Conservation (phyloP, 2,113 vertebrate species). For the Notechis scutatus region DNA sequence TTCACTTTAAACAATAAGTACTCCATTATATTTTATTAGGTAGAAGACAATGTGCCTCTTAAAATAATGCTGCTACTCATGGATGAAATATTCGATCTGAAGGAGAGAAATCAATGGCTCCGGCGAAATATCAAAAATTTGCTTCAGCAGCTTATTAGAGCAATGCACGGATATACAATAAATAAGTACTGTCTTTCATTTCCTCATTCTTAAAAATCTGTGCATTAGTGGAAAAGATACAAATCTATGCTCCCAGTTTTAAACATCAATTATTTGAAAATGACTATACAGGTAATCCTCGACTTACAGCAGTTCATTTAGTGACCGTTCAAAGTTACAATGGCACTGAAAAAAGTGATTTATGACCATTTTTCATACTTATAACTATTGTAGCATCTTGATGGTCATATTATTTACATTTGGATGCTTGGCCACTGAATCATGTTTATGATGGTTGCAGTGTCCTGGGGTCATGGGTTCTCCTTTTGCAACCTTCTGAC, state of each 20-base stretch:
- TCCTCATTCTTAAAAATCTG: neutral
- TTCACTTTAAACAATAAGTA: neutral
- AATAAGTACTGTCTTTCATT: conserved; percentile 79
- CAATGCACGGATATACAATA: conserved; percentile 96
- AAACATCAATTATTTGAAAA: neutral
- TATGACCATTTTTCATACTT: too few species aligned
- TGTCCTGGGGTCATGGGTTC: too few species aligned
- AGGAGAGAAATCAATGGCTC: conserved; percentile 98
- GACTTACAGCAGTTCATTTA: too few species aligned
- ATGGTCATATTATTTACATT: too few species aligned
- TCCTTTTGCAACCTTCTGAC: too few species aligned
- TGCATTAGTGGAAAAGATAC: neutral
- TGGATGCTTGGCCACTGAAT: too few species aligned
- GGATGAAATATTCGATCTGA: conserved; percentile 98
- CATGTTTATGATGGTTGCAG: too few species aligned
- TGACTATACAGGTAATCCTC: neutral
- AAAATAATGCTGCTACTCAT: conserved; percentile 96
- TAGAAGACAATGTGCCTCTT: conserved; percentile 96
- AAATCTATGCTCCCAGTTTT: neutral
- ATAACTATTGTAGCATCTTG: too few species aligned
- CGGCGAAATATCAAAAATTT: conserved; percentile 98
- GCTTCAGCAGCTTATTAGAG: conserved; percentile 95
- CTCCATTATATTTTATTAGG: conserved; percentile 67
- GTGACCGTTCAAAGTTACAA: too few species aligned
- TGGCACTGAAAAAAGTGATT: too few species aligned